A percentile compares a stretch with the other conserved stretches of the same genome.
Evolutionary conservation across 2,888 invertebrate species (phyloP).

Genomic region (Drosophila meridiana): DNA sequence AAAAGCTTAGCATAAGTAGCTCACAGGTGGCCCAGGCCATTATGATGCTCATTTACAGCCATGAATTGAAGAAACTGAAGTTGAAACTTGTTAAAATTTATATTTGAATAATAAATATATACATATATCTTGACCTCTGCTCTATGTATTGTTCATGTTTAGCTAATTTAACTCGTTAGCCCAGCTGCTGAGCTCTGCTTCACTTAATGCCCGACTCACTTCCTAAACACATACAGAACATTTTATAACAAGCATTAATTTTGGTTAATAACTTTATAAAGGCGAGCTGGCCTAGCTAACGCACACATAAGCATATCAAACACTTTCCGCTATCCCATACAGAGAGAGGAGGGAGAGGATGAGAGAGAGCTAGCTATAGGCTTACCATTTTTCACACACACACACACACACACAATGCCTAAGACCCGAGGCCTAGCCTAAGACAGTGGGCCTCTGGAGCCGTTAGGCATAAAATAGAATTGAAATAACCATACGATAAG

Average conservation of each 20-base stretch:
- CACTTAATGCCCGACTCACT: conserved; percentile 65
- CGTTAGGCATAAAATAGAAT: conserved; percentile 78
- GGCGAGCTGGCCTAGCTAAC: conserved; percentile 33
- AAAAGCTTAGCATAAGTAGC: conserved; percentile 2
- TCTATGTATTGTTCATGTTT: background rate
- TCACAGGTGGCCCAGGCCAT: conserved; percentile 1
- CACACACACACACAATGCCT: conserved; percentile 73
- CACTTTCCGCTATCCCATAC: conserved; percentile 29
- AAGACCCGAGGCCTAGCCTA: conserved; percentile 44
- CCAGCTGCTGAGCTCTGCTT: conserved; percentile 26
- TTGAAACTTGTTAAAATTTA: background rate
- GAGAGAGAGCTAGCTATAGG: conserved; percentile 15
- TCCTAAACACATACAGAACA: conserved; percentile 73
- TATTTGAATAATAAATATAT: background rate
- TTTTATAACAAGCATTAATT: conserved; percentile 78
- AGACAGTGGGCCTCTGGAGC: conserved; percentile 27
- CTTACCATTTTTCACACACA: conserved; percentile 78
- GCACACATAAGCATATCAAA: conserved; percentile 38
- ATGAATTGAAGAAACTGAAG: background rate
- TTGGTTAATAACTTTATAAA: conserved; percentile 78
- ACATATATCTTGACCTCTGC: background rate
- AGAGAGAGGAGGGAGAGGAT: conserved; percentile 1
- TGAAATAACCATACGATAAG: conserved; percentile 81
- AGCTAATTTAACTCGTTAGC: conserved; percentile 8
- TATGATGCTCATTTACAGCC: background rate